These are phyloP conservation scores for Dissostichus mawsoni DNA, from an alignment of 2,113 vertebrate genomes.

Conservation along the genomic window DNA sequence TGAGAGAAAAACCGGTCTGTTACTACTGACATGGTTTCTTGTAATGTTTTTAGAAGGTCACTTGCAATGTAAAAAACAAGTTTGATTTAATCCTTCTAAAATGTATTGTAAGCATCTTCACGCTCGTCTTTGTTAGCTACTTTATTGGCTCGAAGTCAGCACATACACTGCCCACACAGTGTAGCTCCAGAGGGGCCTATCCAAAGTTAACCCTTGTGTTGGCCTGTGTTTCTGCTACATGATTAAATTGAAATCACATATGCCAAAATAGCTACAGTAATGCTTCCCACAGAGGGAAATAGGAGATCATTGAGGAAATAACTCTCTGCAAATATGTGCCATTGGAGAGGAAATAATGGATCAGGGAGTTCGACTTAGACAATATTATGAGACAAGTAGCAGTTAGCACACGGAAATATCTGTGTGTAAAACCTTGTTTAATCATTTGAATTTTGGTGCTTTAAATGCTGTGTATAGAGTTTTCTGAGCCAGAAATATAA, in stretches of 20 bases:
- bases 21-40: background rate
- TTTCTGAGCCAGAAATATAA: background rate
- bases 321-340: slow-evolving; percentile 64
- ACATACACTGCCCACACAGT: slow-evolving; percentile 45
- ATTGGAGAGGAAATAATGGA: slow-evolving; percentile 62
- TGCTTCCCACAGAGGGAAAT: slow-evolving; percentile 55
- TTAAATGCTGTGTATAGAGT: background rate
- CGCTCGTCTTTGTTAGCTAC: slow-evolving; percentile 1
- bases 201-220: slow-evolving; percentile 46
- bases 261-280: slow-evolving; percentile 52
- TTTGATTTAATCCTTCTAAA: slow-evolving; percentile 6
- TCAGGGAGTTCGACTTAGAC: slow-evolving; percentile 44
- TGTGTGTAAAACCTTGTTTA: slow-evolving; percentile 15
- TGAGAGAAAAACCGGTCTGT: background rate
- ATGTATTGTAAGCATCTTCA: slow-evolving; percentile 20
- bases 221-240: slow-evolving; percentile 33
- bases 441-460: slow-evolving; percentile 2
- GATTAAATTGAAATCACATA: slow-evolving; percentile 62
- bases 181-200: slow-evolving; percentile 42
- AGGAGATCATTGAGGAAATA: slow-evolving; percentile 71
- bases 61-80: background rate
- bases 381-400: slow-evolving; percentile 34
- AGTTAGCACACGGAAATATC: slow-evolving; percentile 26
- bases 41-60: slow-evolving; percentile 12
- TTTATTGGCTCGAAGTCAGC: slow-evolving; percentile 54